Evolutionary conservation across 2,797 vertebrate genomes (phyloP).

Genomic region (Poecile montanus): DNA sequence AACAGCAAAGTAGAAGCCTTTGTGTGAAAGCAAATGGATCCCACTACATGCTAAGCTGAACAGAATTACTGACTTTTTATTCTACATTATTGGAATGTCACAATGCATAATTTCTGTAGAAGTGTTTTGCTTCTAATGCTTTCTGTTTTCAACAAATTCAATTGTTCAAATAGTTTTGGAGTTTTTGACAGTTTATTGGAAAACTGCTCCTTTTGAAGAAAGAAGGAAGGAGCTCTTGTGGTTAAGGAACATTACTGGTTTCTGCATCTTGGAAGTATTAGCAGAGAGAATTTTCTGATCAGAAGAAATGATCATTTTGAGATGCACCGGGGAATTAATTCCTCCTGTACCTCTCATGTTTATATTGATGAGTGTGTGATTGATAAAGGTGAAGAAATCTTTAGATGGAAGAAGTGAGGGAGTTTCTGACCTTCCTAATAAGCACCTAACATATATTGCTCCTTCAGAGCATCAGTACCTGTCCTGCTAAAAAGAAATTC

Average conservation of each 20-base stretch:
- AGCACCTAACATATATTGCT: neutral
- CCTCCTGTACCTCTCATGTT: neutral
- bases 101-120: neutral
- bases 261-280: neutral
- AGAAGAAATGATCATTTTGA: neutral
- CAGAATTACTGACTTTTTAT: neutral
- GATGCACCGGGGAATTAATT: neutral
- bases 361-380: neutral
- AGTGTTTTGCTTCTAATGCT: neutral
- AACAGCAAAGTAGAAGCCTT: constrained; percentile 21
- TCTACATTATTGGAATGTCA: neutral
- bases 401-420: neutral
- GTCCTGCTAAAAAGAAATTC: neutral
- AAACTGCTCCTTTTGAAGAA: neutral
- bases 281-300: neutral
- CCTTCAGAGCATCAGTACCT: neutral
- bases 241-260: neutral
- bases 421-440: neutral
- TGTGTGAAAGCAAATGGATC: neutral
- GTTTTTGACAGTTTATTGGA: neutral
- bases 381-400: neutral
- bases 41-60: neutral
- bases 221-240: neutral
- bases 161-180: neutral
- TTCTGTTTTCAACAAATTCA: neutral